Base-by-base conservation (phyloP, 2,113 vertebrate genomes). In the Brachyhypopomus gauderio region DNA sequence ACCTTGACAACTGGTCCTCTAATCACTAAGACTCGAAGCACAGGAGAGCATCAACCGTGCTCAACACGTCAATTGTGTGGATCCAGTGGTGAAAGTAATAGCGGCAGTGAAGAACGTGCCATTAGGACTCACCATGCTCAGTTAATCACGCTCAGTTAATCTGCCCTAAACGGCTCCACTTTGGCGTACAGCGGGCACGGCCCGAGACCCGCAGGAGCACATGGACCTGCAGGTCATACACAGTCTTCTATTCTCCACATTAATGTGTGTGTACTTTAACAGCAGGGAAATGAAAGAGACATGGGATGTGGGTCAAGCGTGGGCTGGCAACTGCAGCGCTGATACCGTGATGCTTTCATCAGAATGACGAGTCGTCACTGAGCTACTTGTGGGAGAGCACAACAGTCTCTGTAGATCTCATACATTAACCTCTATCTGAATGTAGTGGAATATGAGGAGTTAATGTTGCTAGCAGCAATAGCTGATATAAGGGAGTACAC, bases 41-140 rank as follows among this genome's bases (percentile, higher is more conserved):
- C 71, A 81, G 89, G 86, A 88, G 84, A 77, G 83, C 84, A 87
- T 90, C 82, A 87, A 89, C 91, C 90, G 83, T 83, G 45, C 11
- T 92, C 89, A 86, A 86, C 77, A 76, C 48, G 87, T 67, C 62
- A 20, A 90, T 89, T 92, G 86, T 92, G 71, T 30, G 80, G 83
- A 83, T 85, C 86, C 80, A 84, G 87, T 86, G 80, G 48, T 70
- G 80, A 78, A 60, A 78, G 69, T 79, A 52, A 82, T 72, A 79
- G 74, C 69, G 77, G 74, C 62, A 85, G 79, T 52, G 12, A 52
- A 3, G 12, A 52, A 67, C 74, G 77, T 52, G 12, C 12, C 56
- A 80, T 79, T 74, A 89, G 84, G 86, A 69, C 85, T 78, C 64
- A 36, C 7, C 16, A 22, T 22, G 48, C 78, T 80, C 80, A 84